A percentile compares a stretch with the other conserved stretches of the same genome.
Conservation (phyloP, 2,888 invertebrate genomes). For the Pseudeuparius sepicola region DNA sequence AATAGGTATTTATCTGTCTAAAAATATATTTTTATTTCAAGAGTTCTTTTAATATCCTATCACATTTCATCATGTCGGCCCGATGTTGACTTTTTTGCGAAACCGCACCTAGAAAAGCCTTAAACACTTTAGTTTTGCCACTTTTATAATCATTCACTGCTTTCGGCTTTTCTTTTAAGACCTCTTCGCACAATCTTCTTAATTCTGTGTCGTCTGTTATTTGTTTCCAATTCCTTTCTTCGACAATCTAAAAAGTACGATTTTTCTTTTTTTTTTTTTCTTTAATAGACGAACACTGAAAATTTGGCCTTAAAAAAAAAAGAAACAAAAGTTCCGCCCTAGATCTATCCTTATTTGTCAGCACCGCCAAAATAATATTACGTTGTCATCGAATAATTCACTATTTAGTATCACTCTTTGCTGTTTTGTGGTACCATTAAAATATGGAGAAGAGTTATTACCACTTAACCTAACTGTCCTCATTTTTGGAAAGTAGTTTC, state of each 20-base stretch:
- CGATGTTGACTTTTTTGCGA: slow-evolving; percentile 49
- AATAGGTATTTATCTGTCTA: too few species aligned
- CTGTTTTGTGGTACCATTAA: too few species aligned
- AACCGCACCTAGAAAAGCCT: slow-evolving; percentile 53
- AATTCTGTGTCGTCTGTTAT: slow-evolving; percentile 53
- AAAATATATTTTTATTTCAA: slow-evolving; percentile 30
- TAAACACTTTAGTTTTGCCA: slow-evolving; percentile 61
- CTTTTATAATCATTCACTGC: slow-evolving; percentile 54
- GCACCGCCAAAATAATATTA: too few species aligned
- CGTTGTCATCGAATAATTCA: too few species aligned
- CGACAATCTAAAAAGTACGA: slow-evolving; percentile 43
- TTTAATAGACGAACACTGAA: background rate
- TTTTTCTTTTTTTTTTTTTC: background rate
- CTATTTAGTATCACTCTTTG: too few species aligned
- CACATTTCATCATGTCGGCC: slow-evolving; percentile 57
- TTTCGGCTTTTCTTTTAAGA: slow-evolving; percentile 55
- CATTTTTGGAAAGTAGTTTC: too few species aligned
- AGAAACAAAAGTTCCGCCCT: too few species aligned
- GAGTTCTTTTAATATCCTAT: slow-evolving; percentile 51
- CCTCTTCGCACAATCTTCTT: slow-evolving; percentile 47
- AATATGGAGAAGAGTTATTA: too few species aligned
- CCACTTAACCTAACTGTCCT: too few species aligned
- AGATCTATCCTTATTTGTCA: too few species aligned
- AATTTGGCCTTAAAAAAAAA: too few species aligned
- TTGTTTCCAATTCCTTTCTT: slow-evolving; percentile 53